Conservation (phyloP, 2,113 vertebrate genomes). For the Alces alces region DNA sequence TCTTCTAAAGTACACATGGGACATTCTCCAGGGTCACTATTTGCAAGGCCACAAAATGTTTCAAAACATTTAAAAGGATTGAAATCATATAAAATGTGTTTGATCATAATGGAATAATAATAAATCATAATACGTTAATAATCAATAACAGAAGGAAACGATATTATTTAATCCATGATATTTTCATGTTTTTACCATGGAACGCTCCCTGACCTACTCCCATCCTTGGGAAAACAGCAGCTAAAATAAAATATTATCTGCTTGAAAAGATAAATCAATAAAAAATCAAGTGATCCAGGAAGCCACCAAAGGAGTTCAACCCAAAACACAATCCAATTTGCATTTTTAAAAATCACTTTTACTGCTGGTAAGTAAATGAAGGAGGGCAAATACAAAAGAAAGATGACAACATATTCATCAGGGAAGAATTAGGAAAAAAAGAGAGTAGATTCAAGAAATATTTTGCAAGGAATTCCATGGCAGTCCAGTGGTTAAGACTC, state of each 20-base stretch:
- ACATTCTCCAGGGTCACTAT: not conserved
- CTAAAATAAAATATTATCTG: not conserved
- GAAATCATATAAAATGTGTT: not conserved
- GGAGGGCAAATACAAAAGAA: not conserved
- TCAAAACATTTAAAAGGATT: not conserved
- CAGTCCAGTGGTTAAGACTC: not conserved
- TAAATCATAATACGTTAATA: not conserved
- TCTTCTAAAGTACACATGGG: not conserved
- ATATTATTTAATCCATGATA: not conserved
- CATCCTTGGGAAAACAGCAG: not conserved
- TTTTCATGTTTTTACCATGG: not conserved
- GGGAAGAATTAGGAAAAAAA: not conserved
- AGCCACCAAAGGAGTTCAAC: not conserved
- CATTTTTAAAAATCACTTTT: slow-evolving; percentile 2
- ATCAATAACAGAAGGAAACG: not conserved
- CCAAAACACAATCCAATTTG: not conserved
- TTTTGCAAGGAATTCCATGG: not conserved
- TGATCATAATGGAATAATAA: not conserved
- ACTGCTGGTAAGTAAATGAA: not conserved
- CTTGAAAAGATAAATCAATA: not conserved
- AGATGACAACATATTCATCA: not conserved
- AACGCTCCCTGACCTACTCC: not conserved
- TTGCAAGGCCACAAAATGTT: not conserved
- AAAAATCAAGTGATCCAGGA: not conserved
- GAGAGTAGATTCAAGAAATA: not conserved